Base-by-base conservation (phyloP, 2,888 invertebrate genomes). In the Metacarcinus magister region DNA sequence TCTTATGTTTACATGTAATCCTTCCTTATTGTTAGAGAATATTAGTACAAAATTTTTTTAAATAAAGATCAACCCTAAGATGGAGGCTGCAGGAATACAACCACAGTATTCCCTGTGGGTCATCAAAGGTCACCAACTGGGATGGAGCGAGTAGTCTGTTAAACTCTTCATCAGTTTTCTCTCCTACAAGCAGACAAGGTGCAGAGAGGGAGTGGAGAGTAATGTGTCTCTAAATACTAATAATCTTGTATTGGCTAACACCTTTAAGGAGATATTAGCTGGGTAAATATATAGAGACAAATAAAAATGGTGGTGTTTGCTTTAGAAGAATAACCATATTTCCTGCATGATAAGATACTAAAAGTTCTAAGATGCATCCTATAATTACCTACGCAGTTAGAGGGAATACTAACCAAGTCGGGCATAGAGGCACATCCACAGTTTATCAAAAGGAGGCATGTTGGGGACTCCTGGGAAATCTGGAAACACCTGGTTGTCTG, bases 371-470 rank as follows among this genome's bases (percentile, higher is more conserved):
- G 16, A 13, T 87, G 28, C 39, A 32, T 39, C 32, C 16, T 0
- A 39, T 19, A 19, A 32, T 39, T 87, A 28, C n/a, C 75, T 10
- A 87, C 87, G 16, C 2, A 16, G 32, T 39, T 13, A 16, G 32
- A 8, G 32, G 60, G 16, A 5, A n/a, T 67, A 96, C 98, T 98
- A 97, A 98, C 98, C 99, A 97, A 99, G 98, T 97, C 98, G 98
- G 23, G 99, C 98, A 97, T 99, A 99, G 95, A 99, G 98, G 97
- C 99, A 99, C 99, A 99, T 99, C 99, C 99, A 99, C 13, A 99
- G 98, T 97, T 98, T 98, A 98, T 99, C 99, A 97, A 99, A 99
- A 95, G 99, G 98, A 32, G 99, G 98, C 98, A 99, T 98, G 97
- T 99, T 98, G 4, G 98, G 98, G 94, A 98, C 98, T 97, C 98